Evolutionary conservation across 1,140 invertebrate genomes (phyloP), one percentile per base, ranked within the genome.

Genomic region (Drosophila athabasca): DNA sequence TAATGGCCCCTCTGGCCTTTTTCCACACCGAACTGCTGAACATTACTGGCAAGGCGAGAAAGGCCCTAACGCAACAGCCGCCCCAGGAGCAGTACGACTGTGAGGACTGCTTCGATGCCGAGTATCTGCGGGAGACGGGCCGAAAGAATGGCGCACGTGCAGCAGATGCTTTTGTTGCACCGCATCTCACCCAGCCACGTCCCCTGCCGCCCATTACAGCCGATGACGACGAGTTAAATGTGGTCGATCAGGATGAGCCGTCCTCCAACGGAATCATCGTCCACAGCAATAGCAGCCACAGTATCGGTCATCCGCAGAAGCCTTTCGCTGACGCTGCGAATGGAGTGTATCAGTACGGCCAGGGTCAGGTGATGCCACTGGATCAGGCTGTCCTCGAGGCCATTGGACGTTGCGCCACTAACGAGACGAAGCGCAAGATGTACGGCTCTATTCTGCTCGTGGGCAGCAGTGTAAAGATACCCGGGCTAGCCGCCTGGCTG

Each of bases 401-500:
- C 82, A 98, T 99, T 67, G 97, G 98, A 76, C 94, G 96, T 83
- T 98, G 97, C 93, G 93, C 94, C 4, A 95, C 93, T 24, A 97
- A 98, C 67, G 98, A 99, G 74, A 92, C 98, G 41, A 98, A 98
- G 92, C 93, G 96, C 19, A 97, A 98, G 93, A 98, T 99, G 97
- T 98, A 98, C 83, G 97, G 96, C 57, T 97, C 96, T 85, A 96
- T 99, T 70, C 92, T 99, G 9, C 94, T 99, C 0, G 97, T 99
- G 31, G 97, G 98, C 19, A 97, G 97, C 15, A 96, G 96, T 15
- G 95, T 97, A 82, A 97, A 98, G 92, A 95, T 98, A 81, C 94
- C 95, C 62, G 97, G 97, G 6, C 94, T 98, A 19, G 94, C 95
- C 24, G 95, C 95, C 58, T 99, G 97, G 97, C 92, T 99, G 1